These are phyloP conservation scores for Gryllus bimaculatus DNA, from an alignment of 1,140 invertebrate genomes.

Conservation along the genomic window DNA sequence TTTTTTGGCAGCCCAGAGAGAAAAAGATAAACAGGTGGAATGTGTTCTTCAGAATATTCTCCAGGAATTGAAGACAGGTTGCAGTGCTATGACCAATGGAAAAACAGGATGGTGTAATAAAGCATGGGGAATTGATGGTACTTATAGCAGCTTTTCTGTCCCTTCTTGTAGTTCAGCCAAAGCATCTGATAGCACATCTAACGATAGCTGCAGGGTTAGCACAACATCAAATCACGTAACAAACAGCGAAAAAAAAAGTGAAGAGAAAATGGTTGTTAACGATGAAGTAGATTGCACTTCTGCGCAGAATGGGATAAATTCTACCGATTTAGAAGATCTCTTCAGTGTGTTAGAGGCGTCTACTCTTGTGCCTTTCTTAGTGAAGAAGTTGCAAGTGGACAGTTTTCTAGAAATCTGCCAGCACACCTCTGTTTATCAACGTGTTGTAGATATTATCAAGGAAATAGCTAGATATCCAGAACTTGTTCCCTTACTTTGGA, in stretches of 20 bases:
- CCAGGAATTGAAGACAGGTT: neutral
- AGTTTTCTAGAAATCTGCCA: constrained; percentile 31
- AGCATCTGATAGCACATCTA: neutral
- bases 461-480: constrained; percentile 19
- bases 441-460: constrained; percentile 23
- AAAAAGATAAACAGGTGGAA: constrained; percentile 33
- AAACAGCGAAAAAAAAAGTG: neutral
- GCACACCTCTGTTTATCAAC: constrained; percentile 27
- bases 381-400: constrained; percentile 24
- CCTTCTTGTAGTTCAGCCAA: constrained; percentile 14
- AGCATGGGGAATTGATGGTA: neutral
- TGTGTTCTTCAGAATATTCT: constrained; percentile 21
- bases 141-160: constrained; percentile 15
- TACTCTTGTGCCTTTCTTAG: constrained; percentile 31
- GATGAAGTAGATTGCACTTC: neutral
- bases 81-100: neutral
- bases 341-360: constrained; percentile 31
- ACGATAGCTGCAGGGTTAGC: neutral
- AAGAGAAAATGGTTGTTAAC: neutral
- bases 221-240: neutral
- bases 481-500: constrained; percentile 19
- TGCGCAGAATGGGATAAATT: constrained; percentile 9
- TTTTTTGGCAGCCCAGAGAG: constrained; percentile 31
- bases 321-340: constrained; percentile 29
- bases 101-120: constrained; percentile 9